Conservation (phyloP, 2,888 invertebrate genomes). For the Bombyx huttoni region DNA sequence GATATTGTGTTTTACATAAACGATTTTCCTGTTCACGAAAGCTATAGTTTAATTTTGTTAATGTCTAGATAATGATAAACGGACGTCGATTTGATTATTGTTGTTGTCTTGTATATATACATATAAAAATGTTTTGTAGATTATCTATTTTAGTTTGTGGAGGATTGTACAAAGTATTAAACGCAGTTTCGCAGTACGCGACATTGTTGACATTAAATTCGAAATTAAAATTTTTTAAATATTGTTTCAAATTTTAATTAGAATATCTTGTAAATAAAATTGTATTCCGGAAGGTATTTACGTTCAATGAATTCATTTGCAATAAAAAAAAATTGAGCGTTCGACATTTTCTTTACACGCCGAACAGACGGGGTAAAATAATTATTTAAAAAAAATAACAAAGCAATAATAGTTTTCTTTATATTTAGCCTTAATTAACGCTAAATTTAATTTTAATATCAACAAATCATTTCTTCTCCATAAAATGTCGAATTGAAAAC, state of each 20-base stretch:
- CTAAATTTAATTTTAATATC: too few relatives aligned
- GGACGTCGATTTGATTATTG: slow-evolving; percentile 48
- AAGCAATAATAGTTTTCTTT: too few relatives aligned
- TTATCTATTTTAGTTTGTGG: slow-evolving; percentile 62
- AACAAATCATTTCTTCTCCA: too few relatives aligned
- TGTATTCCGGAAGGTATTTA: slow-evolving; percentile 49
- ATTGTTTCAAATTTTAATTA: slow-evolving; percentile 71
- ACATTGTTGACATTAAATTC: slow-evolving; percentile 37
- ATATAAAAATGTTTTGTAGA: slow-evolving; percentile 55
- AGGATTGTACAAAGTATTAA: slow-evolving; percentile 65
- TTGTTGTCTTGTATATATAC: slow-evolving; percentile 61
- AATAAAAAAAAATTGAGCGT: background rate
- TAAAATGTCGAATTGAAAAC: too few relatives aligned
- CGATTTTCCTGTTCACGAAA: slow-evolving; percentile 13
- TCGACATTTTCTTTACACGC: background rate
- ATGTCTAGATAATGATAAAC: slow-evolving; percentile 33
- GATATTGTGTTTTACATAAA: background rate
- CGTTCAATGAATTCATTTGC: slow-evolving; percentile 18
- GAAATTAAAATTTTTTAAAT: slow-evolving; percentile 55
- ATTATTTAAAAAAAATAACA: too few relatives aligned
- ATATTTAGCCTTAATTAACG: too few relatives aligned
- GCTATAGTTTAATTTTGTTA: slow-evolving; percentile 35
- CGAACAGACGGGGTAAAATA: background rate
- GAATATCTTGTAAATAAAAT: slow-evolving; percentile 60
- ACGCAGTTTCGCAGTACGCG: slow-evolving; percentile 43